These are phyloP conservation scores for Florisuga fusca DNA, from an alignment of 2,797 vertebrate genomes.

Conservation along the genomic window DNA sequence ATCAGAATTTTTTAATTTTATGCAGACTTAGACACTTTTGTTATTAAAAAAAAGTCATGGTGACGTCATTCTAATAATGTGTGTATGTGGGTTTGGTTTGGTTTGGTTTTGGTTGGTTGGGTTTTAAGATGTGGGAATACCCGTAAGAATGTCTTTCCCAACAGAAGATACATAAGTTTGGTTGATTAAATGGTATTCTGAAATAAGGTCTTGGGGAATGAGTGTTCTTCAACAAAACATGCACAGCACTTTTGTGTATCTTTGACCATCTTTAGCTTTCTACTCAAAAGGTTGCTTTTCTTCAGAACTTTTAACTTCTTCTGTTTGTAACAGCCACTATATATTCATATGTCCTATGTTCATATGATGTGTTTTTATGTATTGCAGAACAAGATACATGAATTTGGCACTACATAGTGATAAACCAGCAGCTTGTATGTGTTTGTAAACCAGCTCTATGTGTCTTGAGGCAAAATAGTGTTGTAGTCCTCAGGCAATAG, in stretches of 20 bases:
- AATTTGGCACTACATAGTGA: not conserved
- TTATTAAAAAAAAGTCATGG: fast-evolving
- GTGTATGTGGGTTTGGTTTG: not conserved
- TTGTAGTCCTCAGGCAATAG: not conserved
- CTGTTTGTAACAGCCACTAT: conserved; percentile 29
- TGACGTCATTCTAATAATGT: not conserved
- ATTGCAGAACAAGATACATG: conserved; percentile 21
- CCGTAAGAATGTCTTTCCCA: not conserved
- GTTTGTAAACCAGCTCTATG: not conserved
- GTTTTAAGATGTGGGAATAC: not conserved
- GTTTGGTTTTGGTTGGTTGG: too few species aligned
- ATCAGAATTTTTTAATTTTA: not conserved
- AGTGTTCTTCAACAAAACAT: not conserved
- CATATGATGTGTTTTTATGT: not conserved
- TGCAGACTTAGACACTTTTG: not conserved
- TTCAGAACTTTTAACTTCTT: conserved; percentile 34
- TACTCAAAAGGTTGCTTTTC: conserved; percentile 39
- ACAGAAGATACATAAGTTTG: not conserved
- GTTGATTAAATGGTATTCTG: not conserved
- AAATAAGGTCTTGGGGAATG: not conserved
- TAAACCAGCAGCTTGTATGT: not conserved
- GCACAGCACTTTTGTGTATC: not conserved
- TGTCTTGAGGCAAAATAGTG: not conserved
- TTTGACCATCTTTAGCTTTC: conserved; percentile 58
- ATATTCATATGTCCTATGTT: conserved; percentile 27